These are phyloP conservation scores for Odontocolon sp. DNA, from an alignment of 2,888 invertebrate genomes.

Conservation along the genomic window DNA sequence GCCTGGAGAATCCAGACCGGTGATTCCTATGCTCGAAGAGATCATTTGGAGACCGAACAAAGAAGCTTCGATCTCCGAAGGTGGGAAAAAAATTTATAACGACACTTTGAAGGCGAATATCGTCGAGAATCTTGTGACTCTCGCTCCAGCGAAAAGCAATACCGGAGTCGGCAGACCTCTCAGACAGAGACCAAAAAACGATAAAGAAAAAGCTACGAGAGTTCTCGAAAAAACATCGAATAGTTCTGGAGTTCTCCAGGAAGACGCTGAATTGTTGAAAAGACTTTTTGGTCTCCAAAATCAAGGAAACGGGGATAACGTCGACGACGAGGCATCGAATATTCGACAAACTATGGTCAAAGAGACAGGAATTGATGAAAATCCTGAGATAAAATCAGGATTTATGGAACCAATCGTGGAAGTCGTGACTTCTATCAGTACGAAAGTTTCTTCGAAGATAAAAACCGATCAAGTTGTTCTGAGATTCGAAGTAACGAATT, in stretches of 20 bases:
- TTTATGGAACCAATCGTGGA: conserved; percentile 77
- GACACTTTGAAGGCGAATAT: conserved; percentile 76
- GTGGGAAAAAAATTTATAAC: conserved; percentile 72
- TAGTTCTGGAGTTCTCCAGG: conserved; percentile 21
- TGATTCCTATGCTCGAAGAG: conserved; percentile 22
- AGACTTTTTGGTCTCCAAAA: conserved; percentile 68
- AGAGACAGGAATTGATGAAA: conserved; percentile 25
- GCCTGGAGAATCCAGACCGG: conserved; percentile 8
- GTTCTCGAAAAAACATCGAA: conserved; percentile 39
- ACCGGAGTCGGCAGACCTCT: conserved; percentile 88
- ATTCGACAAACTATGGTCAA: background rate
- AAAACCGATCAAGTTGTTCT: conserved; percentile 70
- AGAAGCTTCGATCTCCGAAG: conserved; percentile 44
- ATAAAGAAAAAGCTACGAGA: conserved; percentile 69
- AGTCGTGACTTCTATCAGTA: conserved; percentile 80
- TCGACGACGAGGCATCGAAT: background rate
- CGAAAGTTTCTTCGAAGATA: conserved; percentile 75
- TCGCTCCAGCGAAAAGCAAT: conserved; percentile 91
- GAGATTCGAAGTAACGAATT: conserved; percentile 70
- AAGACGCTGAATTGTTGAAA: conserved; percentile 68
- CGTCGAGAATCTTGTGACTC: conserved; percentile 82
- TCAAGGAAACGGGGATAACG: conserved; percentile 34
- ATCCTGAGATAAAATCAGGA: conserved; percentile 46
- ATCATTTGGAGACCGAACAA: conserved; percentile 50
- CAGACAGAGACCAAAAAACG: conserved; percentile 84